A percentile compares a stretch with the other conserved stretches of the same genome.
phyloP scores from a whole-genome alignment of 2,888 invertebrate species.

The Phragmatobia fuliginosa region DNA sequence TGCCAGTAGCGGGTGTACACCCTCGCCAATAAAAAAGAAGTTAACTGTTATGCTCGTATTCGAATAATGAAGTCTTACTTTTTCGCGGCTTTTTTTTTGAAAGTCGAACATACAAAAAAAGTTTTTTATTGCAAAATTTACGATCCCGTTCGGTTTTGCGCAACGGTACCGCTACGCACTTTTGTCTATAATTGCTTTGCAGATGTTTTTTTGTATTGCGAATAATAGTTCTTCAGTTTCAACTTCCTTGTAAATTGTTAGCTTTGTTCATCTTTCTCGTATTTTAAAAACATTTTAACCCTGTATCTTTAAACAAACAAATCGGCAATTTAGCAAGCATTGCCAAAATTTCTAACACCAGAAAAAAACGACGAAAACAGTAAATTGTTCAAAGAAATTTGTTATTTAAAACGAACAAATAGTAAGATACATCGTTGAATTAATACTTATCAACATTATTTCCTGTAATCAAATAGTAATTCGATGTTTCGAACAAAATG shows the following conservation, averaged over 20 bases:
- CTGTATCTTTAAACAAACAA: slow-evolving; percentile 59
- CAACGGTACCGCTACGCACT: slow-evolving; percentile 70
- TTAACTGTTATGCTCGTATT: slow-evolving; percentile 69
- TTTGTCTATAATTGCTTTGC: slow-evolving; percentile 68
- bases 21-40: slow-evolving; percentile 59
- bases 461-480: slow-evolving; percentile 36
- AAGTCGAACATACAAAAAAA: slow-evolving; percentile 44
- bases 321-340: slow-evolving; percentile 51
- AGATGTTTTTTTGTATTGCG: slow-evolving; percentile 67
- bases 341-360: slow-evolving; percentile 50
- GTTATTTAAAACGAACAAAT: slow-evolving; percentile 31
- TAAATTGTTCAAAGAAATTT: slow-evolving; percentile 40
- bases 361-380: slow-evolving; percentile 41
- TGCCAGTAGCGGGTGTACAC: slow-evolving; percentile 79
- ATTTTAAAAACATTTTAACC: slow-evolving; percentile 58
- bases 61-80: slow-evolving; percentile 62
- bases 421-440: slow-evolving; percentile 31
- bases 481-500: background rate
- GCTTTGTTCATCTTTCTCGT: slow-evolving; percentile 59
- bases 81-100: slow-evolving; percentile 68
- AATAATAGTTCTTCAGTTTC: slow-evolving; percentile 49
- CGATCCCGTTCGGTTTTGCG: slow-evolving; percentile 64
- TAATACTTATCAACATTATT: slow-evolving; percentile 29
- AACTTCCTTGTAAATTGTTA: slow-evolving; percentile 57
- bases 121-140: slow-evolving; percentile 73